Conservation (phyloP, 1,140 invertebrate species). For the Zaprionus camerounensis region DNA sequence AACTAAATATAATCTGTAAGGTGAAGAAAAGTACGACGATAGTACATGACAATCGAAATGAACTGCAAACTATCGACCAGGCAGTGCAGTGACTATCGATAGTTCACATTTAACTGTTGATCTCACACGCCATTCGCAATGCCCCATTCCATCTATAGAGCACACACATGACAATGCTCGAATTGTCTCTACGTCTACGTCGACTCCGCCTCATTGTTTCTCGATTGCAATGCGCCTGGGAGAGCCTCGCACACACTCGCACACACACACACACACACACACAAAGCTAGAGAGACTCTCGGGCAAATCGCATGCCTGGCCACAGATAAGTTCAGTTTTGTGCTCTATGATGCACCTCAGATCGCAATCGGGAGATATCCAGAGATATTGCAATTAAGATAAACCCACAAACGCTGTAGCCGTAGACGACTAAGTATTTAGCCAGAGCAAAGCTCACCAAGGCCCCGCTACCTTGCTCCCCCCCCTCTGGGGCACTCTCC, state of each 20-base stretch:
- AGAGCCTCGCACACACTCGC: conserved; percentile 27
- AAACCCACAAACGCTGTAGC: conserved; percentile 50
- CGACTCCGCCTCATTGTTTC: conserved; percentile 40
- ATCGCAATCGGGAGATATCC: conserved; percentile 71
- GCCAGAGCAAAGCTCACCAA: conserved; percentile 9
- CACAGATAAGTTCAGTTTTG: conserved; percentile 62
- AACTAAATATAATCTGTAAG: too few relatives aligned
- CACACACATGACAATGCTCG: conserved; percentile 48
- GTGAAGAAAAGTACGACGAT: background rate
- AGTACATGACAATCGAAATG: background rate
- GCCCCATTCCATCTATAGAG: conserved; percentile 9
- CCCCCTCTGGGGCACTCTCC: conserved; percentile 4
- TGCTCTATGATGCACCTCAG: conserved; percentile 64
- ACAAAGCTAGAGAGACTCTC: conserved; percentile 6
- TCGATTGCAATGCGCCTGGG: conserved; percentile 42
- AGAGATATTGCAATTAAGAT: conserved; percentile 79
- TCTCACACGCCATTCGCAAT: conserved; percentile 1
- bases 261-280: background rate
- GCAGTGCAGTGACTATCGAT: background rate
- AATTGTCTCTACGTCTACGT: conserved; percentile 40
- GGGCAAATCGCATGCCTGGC: conserved; percentile 41
- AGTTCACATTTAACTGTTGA: background rate
- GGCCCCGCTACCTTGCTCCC: background rate
- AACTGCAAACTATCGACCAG: background rate
- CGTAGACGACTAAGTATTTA: conserved; percentile 38